These are phyloP conservation scores for Heterocephalus glaber DNA, from an alignment of 2,113 vertebrate species.

Conservation along the genomic window DNA sequence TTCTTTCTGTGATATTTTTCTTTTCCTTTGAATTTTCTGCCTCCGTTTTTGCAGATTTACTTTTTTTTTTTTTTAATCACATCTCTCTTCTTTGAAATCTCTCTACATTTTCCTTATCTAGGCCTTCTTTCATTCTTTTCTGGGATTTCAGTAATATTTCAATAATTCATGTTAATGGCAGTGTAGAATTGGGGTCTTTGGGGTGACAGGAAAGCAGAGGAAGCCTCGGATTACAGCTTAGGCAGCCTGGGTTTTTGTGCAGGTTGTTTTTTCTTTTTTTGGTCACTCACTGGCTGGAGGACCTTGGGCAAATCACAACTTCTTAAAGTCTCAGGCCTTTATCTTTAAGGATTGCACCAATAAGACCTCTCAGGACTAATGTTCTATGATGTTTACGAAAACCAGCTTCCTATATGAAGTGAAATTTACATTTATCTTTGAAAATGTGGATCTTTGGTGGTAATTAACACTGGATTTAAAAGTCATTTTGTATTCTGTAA, in stretches of 20 bases:
- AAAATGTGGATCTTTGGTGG: conserved; percentile 64
- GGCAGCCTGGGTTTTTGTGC: neutral
- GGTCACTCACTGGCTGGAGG: neutral
- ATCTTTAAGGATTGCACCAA: conserved; percentile 46
- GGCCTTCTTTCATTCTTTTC: neutral
- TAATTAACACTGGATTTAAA: conserved; percentile 61
- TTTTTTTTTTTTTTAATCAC: conserved; percentile 57
- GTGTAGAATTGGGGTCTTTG: neutral
- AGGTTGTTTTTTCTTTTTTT: neutral
- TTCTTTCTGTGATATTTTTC: conserved; percentile 44
- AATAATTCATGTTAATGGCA: neutral
- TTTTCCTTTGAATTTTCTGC: conserved; percentile 42
- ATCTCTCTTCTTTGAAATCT: conserved; percentile 22
- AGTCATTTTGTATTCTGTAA: conserved; percentile 9
- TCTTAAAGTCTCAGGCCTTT: neutral
- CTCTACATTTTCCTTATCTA: neutral
- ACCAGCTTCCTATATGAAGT: neutral
- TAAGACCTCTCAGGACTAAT: neutral
- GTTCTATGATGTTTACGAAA: neutral
- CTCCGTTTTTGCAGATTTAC: neutral
- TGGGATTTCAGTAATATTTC: neutral
- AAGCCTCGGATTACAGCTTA: neutral
- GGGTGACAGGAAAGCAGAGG: neutral
- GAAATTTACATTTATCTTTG: conserved; percentile 35
- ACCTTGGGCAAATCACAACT: conserved; percentile 33